Evolutionary conservation across 2,113 vertebrate genomes (phyloP).

Genomic region (Falco punctatus): DNA sequence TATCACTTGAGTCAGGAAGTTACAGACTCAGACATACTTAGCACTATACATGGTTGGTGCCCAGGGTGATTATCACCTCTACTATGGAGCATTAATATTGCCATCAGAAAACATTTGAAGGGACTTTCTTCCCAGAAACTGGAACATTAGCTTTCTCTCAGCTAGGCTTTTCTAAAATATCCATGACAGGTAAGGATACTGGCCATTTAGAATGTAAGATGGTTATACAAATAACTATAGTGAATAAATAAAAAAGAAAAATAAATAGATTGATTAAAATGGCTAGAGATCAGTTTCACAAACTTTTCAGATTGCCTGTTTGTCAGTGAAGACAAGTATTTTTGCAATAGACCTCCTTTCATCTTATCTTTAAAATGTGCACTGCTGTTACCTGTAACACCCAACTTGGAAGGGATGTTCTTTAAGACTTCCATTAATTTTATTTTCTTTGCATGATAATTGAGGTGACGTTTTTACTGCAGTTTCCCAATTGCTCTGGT

Average conservation of each 20-base stretch:
- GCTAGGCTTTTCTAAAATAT: neutral
- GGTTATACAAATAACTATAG: neutral
- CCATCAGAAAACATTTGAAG: neutral
- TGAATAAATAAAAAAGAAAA: neutral
- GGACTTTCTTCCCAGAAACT: neutral
- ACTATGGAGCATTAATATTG: neutral
- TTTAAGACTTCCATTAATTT: neutral
- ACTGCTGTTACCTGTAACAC: neutral
- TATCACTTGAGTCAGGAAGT: neutral
- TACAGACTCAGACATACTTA: neutral
- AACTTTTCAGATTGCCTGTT: neutral
- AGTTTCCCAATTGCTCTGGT: neutral
- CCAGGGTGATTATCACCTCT: neutral
- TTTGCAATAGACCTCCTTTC: neutral
- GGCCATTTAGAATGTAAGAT: neutral
- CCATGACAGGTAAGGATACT: neutral
- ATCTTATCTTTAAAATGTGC: neutral
- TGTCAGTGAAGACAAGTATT: neutral
- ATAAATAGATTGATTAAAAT: neutral
- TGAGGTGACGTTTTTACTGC: neutral
- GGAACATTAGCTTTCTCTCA: neutral
- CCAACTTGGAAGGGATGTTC: neutral
- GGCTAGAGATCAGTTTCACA: neutral
- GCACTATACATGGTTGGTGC: neutral
- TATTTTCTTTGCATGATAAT: neutral